Conservation (phyloP, 2,797 vertebrate genomes). For the Tinamus major region DNA sequence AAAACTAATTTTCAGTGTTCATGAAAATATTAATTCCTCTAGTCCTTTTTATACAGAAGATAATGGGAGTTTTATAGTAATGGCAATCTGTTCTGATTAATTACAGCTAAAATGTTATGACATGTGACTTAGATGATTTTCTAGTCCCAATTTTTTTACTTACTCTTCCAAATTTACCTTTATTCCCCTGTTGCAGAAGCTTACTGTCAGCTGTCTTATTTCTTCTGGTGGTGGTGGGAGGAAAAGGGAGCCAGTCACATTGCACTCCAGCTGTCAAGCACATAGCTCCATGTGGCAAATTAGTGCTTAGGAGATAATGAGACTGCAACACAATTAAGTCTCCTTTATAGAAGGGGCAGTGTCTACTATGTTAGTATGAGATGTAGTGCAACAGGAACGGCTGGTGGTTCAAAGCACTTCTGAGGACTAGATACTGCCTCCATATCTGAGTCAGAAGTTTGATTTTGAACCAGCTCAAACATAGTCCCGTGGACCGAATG, state of each 20-base stretch:
- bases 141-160: not conserved
- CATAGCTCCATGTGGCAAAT: not conserved
- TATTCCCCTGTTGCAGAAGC: not conserved
- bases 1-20: not conserved
- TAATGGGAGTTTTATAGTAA: not conserved
- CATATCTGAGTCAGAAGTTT: not conserved
- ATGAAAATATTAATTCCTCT: not conserved
- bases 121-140: not conserved
- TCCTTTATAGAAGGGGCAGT: not conserved
- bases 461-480: not conserved
- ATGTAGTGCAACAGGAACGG: not conserved
- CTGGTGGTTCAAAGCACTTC: not conserved
- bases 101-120: not conserved
- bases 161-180: not conserved
- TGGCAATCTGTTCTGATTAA: not conserved
- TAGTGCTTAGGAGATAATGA: not conserved
- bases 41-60: not conserved
- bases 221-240: fast-evolving
- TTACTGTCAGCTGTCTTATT: not conserved
- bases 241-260: not conserved
- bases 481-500: not conserved
- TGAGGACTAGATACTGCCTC: not conserved
- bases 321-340: not conserved
- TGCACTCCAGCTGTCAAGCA: not conserved
- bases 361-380: not conserved